phyloP scores from a whole-genome alignment of 2,797 vertebrate species.

The Eulemur coronatus region DNA sequence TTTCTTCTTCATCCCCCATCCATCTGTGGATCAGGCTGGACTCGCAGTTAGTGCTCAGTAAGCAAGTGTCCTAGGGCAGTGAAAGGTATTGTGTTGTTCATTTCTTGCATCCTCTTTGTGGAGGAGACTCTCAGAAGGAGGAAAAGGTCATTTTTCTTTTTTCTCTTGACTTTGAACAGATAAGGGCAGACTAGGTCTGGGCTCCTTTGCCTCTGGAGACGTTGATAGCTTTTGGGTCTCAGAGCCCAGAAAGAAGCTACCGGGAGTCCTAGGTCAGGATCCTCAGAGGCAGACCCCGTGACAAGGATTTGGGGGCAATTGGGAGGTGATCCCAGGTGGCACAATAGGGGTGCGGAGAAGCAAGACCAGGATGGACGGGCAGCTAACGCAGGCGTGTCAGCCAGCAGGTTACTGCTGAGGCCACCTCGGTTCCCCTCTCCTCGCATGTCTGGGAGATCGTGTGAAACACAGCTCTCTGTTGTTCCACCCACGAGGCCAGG shows the following conservation, averaged over 20 bases:
- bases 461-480: background rate
- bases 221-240: background rate
- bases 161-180: background rate
- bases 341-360: background rate
- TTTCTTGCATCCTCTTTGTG: background rate
- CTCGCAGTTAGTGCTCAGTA: too few relatives aligned
- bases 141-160: background rate
- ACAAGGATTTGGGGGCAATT: background rate
- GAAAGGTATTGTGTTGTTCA: accelerated
- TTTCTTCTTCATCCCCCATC: background rate
- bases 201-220: background rate
- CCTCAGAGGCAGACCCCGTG: background rate
- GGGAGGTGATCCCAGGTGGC: background rate
- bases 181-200: background rate
- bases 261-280: background rate
- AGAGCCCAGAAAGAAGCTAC: background rate
- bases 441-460: background rate
- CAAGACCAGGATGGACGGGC: background rate
- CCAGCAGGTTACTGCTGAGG: accelerated
- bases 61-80: background rate
- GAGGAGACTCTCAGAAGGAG: background rate
- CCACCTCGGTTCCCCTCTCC: accelerated
- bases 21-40: background rate
- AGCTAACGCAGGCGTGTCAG: background rate
- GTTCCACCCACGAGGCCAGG: background rate